These are phyloP conservation scores for Recurvirostra avosetta DNA, from an alignment of 2,113 vertebrate species.

Conservation along the genomic window DNA sequence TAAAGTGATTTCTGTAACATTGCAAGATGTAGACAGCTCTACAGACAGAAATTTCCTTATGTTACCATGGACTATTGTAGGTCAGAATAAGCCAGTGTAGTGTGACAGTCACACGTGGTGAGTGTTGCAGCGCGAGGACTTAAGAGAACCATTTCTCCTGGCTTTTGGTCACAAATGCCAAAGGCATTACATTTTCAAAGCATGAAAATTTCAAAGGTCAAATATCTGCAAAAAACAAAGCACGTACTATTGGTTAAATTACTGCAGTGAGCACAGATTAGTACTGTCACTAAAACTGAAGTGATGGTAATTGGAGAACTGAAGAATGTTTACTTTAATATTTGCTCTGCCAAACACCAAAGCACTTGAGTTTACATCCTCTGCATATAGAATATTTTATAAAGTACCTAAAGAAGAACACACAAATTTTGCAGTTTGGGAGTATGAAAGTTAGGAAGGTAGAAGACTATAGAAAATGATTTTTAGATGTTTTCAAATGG, in stretches of 20 bases:
- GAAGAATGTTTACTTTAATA: background rate
- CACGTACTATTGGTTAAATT: constrained; percentile 9
- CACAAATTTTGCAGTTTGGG: background rate
- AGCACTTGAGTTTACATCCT: background rate
- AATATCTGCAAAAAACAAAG: background rate
- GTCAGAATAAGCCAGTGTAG: background rate
- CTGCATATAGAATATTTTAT: background rate
- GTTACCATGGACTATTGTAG: background rate
- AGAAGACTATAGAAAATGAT: background rate
- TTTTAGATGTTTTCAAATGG: background rate
- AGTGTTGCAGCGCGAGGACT: background rate
- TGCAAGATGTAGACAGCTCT: background rate
- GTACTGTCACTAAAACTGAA: background rate
- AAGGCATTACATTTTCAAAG: background rate
- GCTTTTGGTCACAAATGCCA: constrained; percentile 18
- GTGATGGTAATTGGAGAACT: background rate
- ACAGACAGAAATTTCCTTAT: background rate
- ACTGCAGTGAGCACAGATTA: constrained; percentile 1
- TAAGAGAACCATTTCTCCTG: background rate
- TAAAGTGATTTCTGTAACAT: background rate
- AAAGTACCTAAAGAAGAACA: background rate
- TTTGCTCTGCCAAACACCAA: background rate
- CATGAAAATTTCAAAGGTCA: constrained; percentile 33
- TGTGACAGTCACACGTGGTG: background rate
- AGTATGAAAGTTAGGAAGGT: background rate